A percentile compares a stretch with the other conserved stretches of the same genome.
These are phyloP conservation scores for Eupsilia transversa DNA, from an alignment of 2,888 invertebrate genomes.

Conservation along the genomic window DNA sequence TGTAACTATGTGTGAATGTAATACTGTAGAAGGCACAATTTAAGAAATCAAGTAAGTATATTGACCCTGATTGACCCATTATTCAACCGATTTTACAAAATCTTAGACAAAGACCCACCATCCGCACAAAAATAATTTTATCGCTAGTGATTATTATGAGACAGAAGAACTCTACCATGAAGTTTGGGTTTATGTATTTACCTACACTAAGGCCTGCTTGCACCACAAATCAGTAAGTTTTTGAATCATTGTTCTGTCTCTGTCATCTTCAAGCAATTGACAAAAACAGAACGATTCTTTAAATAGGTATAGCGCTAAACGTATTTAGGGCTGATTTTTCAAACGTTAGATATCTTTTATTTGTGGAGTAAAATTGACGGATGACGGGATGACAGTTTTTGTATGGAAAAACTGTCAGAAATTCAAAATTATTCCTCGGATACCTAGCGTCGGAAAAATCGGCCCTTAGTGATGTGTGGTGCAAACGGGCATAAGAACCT, in stretches of 20 bases:
- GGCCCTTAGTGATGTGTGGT: background rate
- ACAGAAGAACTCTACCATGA: background rate
- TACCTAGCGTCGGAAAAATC: too few relatives aligned
- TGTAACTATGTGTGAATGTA: too few relatives aligned
- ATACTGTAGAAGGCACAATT: too few relatives aligned
- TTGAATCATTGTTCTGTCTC: background rate
- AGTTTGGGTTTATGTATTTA: background rate
- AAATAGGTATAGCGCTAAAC: background rate
- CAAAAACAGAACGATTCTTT: background rate
- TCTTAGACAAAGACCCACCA: background rate
- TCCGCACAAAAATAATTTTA: background rate
- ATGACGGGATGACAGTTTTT: too few relatives aligned
- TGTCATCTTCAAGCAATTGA: background rate
- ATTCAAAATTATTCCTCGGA: too few relatives aligned
- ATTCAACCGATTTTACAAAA: background rate
- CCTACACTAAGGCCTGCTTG: background rate
- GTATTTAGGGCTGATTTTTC: too few relatives aligned
- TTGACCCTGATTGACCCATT: too few relatives aligned
- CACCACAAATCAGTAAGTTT: background rate
- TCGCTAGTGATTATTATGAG: background rate
- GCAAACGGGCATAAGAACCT: background rate
- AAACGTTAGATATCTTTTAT: too few relatives aligned
- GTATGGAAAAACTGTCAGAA: too few relatives aligned
- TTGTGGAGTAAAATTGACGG: too few relatives aligned
- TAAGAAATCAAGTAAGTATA: too few relatives aligned